Conservation (phyloP, 2,797 vertebrate genomes). For the Sciurus vulgaris region DNA sequence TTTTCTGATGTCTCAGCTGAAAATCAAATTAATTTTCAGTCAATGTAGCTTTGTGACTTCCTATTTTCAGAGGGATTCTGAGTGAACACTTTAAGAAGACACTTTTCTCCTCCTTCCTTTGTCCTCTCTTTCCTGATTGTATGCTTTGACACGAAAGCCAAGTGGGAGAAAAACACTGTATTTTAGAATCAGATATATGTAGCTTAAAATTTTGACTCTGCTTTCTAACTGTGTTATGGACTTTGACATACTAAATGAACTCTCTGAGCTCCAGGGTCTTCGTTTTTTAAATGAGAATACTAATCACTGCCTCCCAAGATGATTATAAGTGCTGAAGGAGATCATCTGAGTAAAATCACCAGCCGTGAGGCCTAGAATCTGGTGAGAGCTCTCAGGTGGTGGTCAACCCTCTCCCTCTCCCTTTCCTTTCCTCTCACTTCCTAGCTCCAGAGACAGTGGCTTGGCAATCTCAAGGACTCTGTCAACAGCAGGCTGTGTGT, state of each 20-base stretch:
- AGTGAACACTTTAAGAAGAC: neutral
- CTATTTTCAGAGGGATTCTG: slow-evolving; percentile 42
- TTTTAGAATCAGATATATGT: slow-evolving; percentile 25
- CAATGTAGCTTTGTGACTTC: neutral
- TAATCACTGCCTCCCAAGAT: neutral
- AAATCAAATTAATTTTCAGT: slow-evolving; percentile 75
- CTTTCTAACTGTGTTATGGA: slow-evolving; percentile 8
- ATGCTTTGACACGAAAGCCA: neutral
- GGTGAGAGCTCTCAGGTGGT: neutral
- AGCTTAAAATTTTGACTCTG: slow-evolving; percentile 45
- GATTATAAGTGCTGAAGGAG: neutral
- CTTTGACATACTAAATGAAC: neutral
- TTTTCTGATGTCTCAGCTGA: slow-evolving; percentile 58
- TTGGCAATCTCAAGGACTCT: neutral
- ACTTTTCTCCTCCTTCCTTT: neutral
- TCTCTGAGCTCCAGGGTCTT: neutral
- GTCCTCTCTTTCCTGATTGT: slow-evolving; percentile 16
- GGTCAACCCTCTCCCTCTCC: neutral
- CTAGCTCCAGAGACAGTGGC: neutral
- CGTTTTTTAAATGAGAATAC: slow-evolving; percentile 42
- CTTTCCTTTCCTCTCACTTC: neutral
- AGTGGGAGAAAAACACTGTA: neutral
- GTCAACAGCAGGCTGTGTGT: neutral
- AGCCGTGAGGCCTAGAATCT: neutral
- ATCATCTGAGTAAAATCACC: neutral